These are phyloP conservation scores for Danio tinwini DNA, from an alignment of 2,797 vertebrate genomes.

Conservation along the genomic window DNA sequence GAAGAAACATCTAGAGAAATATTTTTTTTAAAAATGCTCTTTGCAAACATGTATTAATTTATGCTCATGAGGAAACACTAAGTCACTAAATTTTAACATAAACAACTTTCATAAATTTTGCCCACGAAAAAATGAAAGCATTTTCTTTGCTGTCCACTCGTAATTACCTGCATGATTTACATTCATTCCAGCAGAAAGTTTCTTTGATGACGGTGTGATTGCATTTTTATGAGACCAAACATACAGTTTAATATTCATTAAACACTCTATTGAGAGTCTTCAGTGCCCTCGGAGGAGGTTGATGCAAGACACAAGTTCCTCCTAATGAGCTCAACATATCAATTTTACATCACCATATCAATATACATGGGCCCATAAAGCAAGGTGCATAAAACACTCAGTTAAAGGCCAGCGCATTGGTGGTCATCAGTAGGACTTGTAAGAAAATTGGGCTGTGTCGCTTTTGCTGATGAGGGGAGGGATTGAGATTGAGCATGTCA, in stretches of 20 bases:
- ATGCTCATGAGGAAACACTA: neutral
- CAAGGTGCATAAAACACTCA: slow-evolving; percentile 37
- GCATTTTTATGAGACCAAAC: slow-evolving; percentile 38
- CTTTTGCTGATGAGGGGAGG: slow-evolving; percentile 28
- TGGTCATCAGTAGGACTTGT: slow-evolving; percentile 2
- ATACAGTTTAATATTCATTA: slow-evolving; percentile 39
- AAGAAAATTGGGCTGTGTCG: neutral
- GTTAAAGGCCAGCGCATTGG: neutral
- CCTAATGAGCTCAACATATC: slow-evolving; percentile 39
- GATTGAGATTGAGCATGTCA: slow-evolving; percentile 7
- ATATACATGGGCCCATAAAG: slow-evolving; percentile 26
- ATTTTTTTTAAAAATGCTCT: neutral
- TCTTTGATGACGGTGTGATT: slow-evolving; percentile 19
- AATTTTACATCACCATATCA: slow-evolving; percentile 40
- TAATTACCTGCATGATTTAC: slow-evolving; percentile 33
- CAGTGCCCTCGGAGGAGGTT: slow-evolving; percentile 18
- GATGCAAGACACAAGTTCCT: slow-evolving; percentile 3
- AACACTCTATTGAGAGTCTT: slow-evolving; percentile 24
- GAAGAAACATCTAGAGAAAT: neutral
- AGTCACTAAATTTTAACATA: neutral
- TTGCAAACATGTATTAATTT: neutral
- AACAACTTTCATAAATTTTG: neutral
- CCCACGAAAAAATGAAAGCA: neutral
- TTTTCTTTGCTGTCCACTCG: slow-evolving; percentile 13
- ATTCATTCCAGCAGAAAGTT: slow-evolving; percentile 1